Evolutionary conservation across 2,113 vertebrate genomes (phyloP), one percentile per base, ranked within the genome.

Genomic region (Oxyruncus cristatus): DNA sequence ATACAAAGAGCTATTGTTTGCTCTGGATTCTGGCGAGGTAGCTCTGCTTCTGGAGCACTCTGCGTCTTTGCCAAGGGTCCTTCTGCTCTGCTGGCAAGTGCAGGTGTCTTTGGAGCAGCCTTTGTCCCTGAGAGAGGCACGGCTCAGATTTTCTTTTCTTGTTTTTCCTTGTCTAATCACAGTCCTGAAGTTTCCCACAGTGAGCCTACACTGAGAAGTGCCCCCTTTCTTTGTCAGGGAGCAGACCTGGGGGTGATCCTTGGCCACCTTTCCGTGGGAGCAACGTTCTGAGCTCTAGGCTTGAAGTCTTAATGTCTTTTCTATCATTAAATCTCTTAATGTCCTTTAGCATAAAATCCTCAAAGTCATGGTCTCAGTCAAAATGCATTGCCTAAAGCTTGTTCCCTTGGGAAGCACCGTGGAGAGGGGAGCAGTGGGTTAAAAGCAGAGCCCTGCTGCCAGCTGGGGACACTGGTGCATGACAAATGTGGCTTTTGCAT

Each of bases 1-100:
- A 2, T 39, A 94, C 91, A 95, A 93, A 91, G 92, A 75, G 76
- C 79, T 70, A 87, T 96, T 96, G 95, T 97, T 95, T 32, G 72
- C 88, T 90, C 75, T 2, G 30, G 82, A 80, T 47, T 71, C 88
- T 95, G 95, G 91, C 30, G 27, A 94, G 93, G 82, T 39, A 44
- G 46, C 72, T 85, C 46, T 18, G 47, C 91, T 93, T 56, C 83
- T 75, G 87, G 81, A 91, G 67, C 20, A 0, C 85, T 74, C 75
- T 4, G 53, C 0, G 9, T 52, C 55, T 47, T 16, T 94, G 46
- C 88, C 92, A 42, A 71, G 87, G 55, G 42, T 67, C 93, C 93
- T 95, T 92, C 95, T 95, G 85, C 88, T 95, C 76, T 39, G 59
- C 92, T 95, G 95, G 85, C 90, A 67, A 47, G 41, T 4, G 63